phyloP scores from a whole-genome alignment of 1,140 invertebrate species.

The Asbolus verrucosus region DNA sequence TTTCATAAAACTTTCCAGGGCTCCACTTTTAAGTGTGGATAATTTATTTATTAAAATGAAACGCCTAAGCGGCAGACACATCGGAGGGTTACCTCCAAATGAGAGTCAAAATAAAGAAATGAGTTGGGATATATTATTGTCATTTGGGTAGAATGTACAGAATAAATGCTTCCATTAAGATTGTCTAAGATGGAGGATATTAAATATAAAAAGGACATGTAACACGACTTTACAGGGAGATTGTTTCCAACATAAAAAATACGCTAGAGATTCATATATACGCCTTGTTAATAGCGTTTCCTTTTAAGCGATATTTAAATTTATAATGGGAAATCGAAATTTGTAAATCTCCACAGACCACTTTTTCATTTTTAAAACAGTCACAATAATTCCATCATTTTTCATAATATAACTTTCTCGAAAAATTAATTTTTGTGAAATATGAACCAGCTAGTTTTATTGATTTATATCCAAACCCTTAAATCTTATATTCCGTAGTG shows the following conservation, averaged over 20 bases:
- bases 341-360: slow-evolving; percentile 5
- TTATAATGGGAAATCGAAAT: slow-evolving; percentile 17
- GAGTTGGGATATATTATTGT: no score
- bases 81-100: no score
- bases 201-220: background rate
- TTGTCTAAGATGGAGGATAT: background rate
- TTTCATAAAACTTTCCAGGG: no score
- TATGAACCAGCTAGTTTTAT: background rate
- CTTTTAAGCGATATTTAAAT: slow-evolving; percentile 11
- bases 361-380: slow-evolving; percentile 13
- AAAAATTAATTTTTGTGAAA: slow-evolving; percentile 19
- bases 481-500: background rate
- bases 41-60: no score
- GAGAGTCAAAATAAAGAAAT: no score
- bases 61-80: no score
- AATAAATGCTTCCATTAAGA: background rate
- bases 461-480: background rate
- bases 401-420: background rate
- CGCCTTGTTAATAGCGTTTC: background rate
- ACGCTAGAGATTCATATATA: background rate
- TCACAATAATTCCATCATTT: background rate
- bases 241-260: no score
- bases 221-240: background rate
- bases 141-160: background rate
- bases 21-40: no score